Conservation (phyloP, 2,888 invertebrate genomes). For the Drosophila monieri region DNA sequence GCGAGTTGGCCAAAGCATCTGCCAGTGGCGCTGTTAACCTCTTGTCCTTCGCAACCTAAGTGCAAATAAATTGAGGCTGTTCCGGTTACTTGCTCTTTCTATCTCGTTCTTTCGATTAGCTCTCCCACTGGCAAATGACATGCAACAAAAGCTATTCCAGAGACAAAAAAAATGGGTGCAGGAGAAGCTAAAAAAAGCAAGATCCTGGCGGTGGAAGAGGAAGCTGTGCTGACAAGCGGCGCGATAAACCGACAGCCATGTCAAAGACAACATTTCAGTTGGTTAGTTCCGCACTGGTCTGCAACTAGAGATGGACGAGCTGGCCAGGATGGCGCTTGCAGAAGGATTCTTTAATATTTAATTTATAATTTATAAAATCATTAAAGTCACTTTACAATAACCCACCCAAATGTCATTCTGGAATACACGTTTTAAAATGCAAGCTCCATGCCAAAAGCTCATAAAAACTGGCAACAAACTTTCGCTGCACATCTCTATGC, state of each 20-base stretch:
- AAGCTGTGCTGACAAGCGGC: constrained; percentile 74
- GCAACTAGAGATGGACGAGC: constrained; percentile 53
- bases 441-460: background rate
- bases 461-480: constrained; percentile 28
- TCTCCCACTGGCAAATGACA: constrained; percentile 64
- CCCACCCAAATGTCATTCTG: too few species aligned
- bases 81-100: constrained; percentile 40
- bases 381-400: too few species aligned
- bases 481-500: constrained; percentile 58
- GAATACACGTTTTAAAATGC: background rate
- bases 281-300: constrained; percentile 72
- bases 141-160: constrained; percentile 69
- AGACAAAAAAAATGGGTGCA: constrained; percentile 1
- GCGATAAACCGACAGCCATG: constrained; percentile 75
- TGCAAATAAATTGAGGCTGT: constrained; percentile 77
- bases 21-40: constrained; percentile 71
- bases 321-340: background rate
- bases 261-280: constrained; percentile 78
- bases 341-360: background rate
- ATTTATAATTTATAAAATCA: too few species aligned
- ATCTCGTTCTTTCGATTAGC: constrained; percentile 30
- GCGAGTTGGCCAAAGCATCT: constrained; percentile 26
- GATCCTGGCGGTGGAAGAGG: constrained; percentile 1
- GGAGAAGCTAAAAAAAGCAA: constrained; percentile 1
- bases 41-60: constrained; percentile 63